Evolutionary conservation across 2,888 invertebrate genomes (phyloP).

Genomic region (Hirtodrosophila histrioides): DNA sequence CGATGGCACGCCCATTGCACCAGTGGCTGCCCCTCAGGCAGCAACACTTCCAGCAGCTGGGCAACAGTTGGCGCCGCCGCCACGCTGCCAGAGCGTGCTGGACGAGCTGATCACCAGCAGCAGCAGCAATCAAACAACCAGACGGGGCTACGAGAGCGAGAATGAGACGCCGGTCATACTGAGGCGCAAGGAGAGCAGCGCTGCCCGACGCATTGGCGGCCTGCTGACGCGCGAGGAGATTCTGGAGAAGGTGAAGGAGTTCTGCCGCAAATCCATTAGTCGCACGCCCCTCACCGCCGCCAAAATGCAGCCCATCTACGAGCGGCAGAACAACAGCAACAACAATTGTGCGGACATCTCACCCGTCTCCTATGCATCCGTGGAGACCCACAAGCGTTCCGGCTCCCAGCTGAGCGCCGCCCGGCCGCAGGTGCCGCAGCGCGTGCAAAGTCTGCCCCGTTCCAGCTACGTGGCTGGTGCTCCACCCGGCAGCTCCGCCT

Average conservation of each 20-base stretch:
- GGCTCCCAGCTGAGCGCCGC: constrained; percentile 68
- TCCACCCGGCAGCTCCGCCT: constrained; percentile 45
- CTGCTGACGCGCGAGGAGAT: constrained; percentile 82
- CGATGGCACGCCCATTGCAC: constrained; percentile 58
- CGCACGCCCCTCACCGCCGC: constrained; percentile 70
- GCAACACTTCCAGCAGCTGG: constrained; percentile 16
- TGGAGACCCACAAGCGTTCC: constrained; percentile 78
- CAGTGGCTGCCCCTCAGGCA: constrained; percentile 29
- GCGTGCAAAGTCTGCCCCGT: constrained; percentile 81
- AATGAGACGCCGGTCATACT: constrained; percentile 73
- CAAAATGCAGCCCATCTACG: constrained; percentile 67
- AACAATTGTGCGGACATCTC: constrained; percentile 74
- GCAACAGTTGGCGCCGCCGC: constrained; percentile 42
- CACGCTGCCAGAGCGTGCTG: constrained; percentile 83
- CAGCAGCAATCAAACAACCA: constrained; percentile 6
- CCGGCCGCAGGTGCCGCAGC: constrained; percentile 82
- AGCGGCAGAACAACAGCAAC: constrained; percentile 42
- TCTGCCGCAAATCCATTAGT: constrained; percentile 83
- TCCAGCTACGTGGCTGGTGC: constrained; percentile 32
- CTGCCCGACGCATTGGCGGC: constrained; percentile 69
- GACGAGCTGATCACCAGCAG: constrained; percentile 68
- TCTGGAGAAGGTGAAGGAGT: constrained; percentile 83
- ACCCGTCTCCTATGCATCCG: constrained; percentile 83
- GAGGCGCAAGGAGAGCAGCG: constrained; percentile 49
- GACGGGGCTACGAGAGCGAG: constrained; percentile 75